A percentile compares a stretch with the other conserved stretches of the same genome.
Conservation (phyloP, 2,888 invertebrate genomes). For the Pogonocherus hispidulus region DNA sequence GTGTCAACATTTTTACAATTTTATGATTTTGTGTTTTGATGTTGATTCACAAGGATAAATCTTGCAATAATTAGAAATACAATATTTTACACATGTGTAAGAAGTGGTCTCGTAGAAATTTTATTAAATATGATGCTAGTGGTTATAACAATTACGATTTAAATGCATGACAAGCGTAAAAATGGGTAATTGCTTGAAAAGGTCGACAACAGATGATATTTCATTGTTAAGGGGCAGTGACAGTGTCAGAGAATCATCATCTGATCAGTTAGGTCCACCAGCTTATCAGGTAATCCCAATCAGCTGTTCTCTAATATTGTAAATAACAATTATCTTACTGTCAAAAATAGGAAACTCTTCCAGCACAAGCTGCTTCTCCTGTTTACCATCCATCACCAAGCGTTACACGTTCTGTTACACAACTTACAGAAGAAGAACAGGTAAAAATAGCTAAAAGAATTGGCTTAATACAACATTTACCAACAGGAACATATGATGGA, state of each 20-base stretch:
- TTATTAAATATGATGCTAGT: conserved; percentile 48
- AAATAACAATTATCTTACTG: conserved; percentile 29
- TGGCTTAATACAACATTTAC: conserved; percentile 89
- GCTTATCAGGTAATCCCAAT: conserved; percentile 70
- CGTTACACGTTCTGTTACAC: conserved; percentile 74
- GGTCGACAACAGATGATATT: conserved; percentile 76
- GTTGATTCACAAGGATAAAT: conserved; percentile 37
- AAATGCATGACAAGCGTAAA: conserved; percentile 62
- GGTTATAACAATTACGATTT: conserved; percentile 53
- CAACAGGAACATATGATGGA: conserved; percentile 86
- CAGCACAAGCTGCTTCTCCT: conserved; percentile 72
- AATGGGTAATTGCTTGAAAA: conserved; percentile 83
- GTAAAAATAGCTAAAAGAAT: conserved; percentile 89
- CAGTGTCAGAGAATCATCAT: conserved; percentile 72
- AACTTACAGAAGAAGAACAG: conserved; percentile 85
- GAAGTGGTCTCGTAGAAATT: conserved; percentile 49
- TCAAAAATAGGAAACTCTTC: conserved; percentile 64
- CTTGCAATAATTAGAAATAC: conserved; percentile 39
- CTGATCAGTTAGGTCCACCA: conserved; percentile 74
- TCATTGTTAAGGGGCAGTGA: conserved; percentile 75
- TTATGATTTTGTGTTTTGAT: conserved; percentile 42
- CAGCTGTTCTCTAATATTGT: conserved; percentile 20
- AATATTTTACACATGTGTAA: conserved; percentile 46
- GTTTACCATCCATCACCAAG: conserved; percentile 79
- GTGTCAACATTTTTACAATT: conserved; percentile 49